A percentile compares a stretch with the other conserved stretches of the same genome.
Conservation (phyloP, 2,888 invertebrate genomes). For the Agrilus cyanescens region DNA sequence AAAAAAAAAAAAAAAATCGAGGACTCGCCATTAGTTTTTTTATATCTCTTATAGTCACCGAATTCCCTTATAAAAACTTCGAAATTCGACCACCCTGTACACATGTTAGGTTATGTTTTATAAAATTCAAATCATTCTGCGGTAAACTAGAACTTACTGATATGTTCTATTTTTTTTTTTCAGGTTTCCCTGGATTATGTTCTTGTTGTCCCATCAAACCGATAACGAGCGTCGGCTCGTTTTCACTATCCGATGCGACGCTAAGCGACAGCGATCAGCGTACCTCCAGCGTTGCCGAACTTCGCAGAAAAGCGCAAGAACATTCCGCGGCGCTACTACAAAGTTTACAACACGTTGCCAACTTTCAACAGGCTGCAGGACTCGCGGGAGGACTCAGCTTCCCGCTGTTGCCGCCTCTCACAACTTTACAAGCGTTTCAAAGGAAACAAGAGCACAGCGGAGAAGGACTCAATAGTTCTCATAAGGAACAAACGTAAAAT, state of each 20-base stretch:
- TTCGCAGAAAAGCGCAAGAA: constrained; percentile 87
- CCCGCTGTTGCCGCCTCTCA: constrained; percentile 38
- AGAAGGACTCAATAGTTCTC: constrained; percentile 17
- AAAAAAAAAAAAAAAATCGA: too few relatives aligned
- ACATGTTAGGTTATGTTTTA: not conserved
- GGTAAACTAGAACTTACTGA: too few relatives aligned
- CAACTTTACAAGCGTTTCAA: constrained; percentile 29
- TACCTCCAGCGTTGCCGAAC: constrained; percentile 80
- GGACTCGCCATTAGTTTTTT: too few relatives aligned
- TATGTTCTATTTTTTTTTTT: constrained; percentile 15
- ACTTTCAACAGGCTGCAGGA: constrained; percentile 48
- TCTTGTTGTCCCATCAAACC: constrained; percentile 69
- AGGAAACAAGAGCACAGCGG: constrained; percentile 27
- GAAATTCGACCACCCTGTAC: not conserved
- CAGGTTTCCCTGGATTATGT: constrained; percentile 67
- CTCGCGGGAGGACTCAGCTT: constrained; percentile 35
- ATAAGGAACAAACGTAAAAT: constrained; percentile 16
- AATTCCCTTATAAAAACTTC: too few relatives aligned
- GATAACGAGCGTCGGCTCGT: constrained; percentile 26
- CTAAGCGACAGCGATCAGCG: constrained; percentile 49
- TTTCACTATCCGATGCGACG: constrained; percentile 12
- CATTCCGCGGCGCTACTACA: constrained; percentile 82
- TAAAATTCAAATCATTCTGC: not conserved
- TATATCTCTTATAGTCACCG: too few relatives aligned
- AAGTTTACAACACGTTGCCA: constrained; percentile 53